These are phyloP conservation scores for Nerophis lumbriciformis DNA, from an alignment of 2,113 vertebrate species.

Conservation along the genomic window DNA sequence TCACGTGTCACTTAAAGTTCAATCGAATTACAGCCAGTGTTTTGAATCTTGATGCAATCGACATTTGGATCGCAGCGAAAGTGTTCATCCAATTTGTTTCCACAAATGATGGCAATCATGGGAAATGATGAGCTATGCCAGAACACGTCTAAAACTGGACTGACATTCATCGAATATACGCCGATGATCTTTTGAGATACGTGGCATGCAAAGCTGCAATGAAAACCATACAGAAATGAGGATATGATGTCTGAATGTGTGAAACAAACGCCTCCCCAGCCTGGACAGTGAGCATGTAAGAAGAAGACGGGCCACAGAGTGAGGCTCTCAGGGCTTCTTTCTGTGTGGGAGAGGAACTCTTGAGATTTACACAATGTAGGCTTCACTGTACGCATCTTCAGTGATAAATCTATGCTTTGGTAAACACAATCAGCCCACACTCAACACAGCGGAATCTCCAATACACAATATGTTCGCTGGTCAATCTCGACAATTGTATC, in stretches of 20 bases:
- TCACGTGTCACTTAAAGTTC: conserved; percentile 20
- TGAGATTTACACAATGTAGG: conserved; percentile 21
- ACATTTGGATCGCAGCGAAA: conserved; percentile 7
- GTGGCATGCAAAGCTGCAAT: conserved; percentile 19
- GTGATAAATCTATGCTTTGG: conserved; percentile 19
- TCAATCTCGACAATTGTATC: no score
- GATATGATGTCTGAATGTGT: neutral
- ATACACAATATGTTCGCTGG: neutral
- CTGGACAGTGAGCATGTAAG: neutral
- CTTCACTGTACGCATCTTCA: conserved; percentile 25
- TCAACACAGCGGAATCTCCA: conserved; percentile 1
- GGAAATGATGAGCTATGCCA: conserved; percentile 65
- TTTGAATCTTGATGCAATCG: conserved; percentile 23
- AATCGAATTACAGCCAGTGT: conserved; percentile 13
- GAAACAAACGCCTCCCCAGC: conserved; percentile 9
- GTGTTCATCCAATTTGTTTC: conserved; percentile 42
- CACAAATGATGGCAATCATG: conserved; percentile 69
- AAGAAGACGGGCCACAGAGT: conserved; percentile 12
- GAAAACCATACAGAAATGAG: conserved; percentile 12
- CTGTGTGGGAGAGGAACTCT: conserved; percentile 42
- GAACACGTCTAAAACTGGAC: conserved; percentile 56
- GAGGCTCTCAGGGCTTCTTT: conserved; percentile 36
- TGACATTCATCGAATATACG: conserved; percentile 35
- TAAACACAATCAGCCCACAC: conserved; percentile 21
- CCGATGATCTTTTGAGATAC: conserved; percentile 9